phyloP scores from a whole-genome alignment of 2,113 vertebrate genomes.

The Mus spicilegus region DNA sequence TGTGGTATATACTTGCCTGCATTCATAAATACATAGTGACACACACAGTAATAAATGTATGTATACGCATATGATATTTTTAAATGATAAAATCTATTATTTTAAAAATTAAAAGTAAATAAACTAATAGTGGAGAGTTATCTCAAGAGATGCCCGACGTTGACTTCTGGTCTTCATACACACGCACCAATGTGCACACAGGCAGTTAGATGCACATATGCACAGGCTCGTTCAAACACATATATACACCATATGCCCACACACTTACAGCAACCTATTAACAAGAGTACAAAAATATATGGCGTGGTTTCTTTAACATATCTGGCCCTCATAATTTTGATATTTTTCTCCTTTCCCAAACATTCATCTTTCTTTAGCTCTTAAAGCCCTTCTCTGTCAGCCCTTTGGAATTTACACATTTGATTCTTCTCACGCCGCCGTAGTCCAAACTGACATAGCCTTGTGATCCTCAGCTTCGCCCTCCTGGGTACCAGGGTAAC shows the following conservation, averaged over 20 bases:
- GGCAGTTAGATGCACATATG: neutral
- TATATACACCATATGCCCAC: neutral
- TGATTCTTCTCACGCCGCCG: neutral
- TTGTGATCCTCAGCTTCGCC: neutral
- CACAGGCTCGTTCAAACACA: neutral
- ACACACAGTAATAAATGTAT: neutral
- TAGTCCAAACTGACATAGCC: no score
- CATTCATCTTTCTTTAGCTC: neutral
- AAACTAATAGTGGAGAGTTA: neutral
- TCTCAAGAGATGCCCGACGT: neutral
- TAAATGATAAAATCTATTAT: neutral
- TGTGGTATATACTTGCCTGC: no score
- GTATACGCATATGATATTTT: neutral
- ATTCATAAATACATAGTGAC: neutral
- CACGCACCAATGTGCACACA: neutral
- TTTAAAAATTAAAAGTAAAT: neutral
- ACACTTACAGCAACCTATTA: no score
- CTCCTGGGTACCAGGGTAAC: neutral
- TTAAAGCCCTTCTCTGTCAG: neutral
- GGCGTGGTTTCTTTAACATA: neutral
- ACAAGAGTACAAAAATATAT: neutral
- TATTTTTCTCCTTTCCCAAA: neutral
- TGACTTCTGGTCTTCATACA: neutral
- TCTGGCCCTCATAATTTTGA: neutral
- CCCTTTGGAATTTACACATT: neutral